Evolutionary conservation across 2,113 vertebrate species (phyloP).

Genomic region (Cricetomys ansorgei): DNA sequence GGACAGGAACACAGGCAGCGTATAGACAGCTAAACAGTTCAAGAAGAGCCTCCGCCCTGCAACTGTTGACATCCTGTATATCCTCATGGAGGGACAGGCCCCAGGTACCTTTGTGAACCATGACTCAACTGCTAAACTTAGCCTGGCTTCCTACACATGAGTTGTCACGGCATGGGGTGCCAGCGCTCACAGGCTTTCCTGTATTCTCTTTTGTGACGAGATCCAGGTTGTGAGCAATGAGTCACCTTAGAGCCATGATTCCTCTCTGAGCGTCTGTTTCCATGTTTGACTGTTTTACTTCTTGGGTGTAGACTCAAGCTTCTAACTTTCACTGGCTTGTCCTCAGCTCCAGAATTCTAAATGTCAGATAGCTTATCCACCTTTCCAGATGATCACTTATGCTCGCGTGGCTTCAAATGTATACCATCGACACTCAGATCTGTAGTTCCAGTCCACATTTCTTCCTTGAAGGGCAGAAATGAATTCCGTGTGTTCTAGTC

Average conservation of each 20-base stretch:
- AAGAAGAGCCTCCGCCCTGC: not conserved
- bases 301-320: not conserved
- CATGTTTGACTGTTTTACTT: not conserved
- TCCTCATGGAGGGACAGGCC: too few species aligned
- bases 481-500: not conserved
- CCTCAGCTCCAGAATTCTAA: not conserved
- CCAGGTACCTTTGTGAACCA: not conserved
- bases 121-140: not conserved
- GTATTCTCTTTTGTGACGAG: not conserved
- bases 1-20: not conserved
- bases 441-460: not conserved
- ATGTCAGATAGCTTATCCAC: not conserved
- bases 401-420: not conserved
- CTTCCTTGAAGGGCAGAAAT: not conserved
- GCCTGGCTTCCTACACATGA: not conserved
- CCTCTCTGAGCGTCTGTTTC: not conserved
- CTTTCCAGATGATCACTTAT: not conserved
- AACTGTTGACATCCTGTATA: too few species aligned
- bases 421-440: not conserved
- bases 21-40: too few species aligned
- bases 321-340: not conserved
- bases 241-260: too few species aligned
- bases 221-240: not conserved
- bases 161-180: too few species aligned
- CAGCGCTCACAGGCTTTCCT: not conserved